A percentile compares a stretch with the other conserved stretches of the same genome.
These are phyloP conservation scores for Drosophila subsilvestris DNA, from an alignment of 2,888 invertebrate genomes.

Conservation along the genomic window DNA sequence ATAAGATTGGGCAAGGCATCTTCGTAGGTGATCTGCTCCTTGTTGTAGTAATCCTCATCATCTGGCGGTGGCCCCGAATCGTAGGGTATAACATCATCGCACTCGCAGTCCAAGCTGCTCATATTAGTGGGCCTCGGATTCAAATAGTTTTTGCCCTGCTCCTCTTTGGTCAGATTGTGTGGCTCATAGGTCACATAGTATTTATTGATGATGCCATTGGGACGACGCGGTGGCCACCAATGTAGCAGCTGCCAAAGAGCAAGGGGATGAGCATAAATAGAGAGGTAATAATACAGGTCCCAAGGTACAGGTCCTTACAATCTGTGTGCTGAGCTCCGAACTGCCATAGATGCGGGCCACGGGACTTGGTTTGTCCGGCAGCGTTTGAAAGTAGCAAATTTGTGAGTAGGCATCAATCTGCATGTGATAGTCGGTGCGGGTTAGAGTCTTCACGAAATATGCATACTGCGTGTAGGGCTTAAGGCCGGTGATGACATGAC, in stretches of 20 bases:
- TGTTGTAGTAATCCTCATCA: conserved; percentile 75
- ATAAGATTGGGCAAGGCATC: conserved; percentile 74
- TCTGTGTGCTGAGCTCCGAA: conserved; percentile 69
- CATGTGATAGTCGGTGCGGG: conserved; percentile 89
- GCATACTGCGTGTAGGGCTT: conserved; percentile 96
- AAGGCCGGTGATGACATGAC: conserved; percentile 88
- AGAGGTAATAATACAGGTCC: accelerated
- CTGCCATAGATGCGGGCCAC: conserved; percentile 75
- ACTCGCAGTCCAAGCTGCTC: conserved; percentile 57
- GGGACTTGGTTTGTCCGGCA: conserved; percentile 84
- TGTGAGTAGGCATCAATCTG: conserved; percentile 91
- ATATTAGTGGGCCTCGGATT: conserved; percentile 11
- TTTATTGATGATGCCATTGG: conserved; percentile 76
- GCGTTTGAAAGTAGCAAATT: conserved; percentile 91
- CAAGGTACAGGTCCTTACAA: too few relatives aligned
- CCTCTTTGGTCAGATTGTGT: conserved; percentile 42
- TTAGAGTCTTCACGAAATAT: conserved; percentile 96
- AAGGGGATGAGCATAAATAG: accelerated
- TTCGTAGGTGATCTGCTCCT: conserved; percentile 68
- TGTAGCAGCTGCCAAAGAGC: conserved; percentile 62
- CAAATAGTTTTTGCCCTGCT: conserved; percentile 46
- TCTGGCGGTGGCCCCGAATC: conserved; percentile 74
- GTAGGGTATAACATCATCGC: conserved; percentile 50
- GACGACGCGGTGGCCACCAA: conserved; percentile 82
- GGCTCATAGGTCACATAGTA: conserved; percentile 69